Evolutionary conservation across 2,888 invertebrate genomes (phyloP), one percentile per base, ranked within the genome.

Genomic region (Ichneumoninae sp.): DNA sequence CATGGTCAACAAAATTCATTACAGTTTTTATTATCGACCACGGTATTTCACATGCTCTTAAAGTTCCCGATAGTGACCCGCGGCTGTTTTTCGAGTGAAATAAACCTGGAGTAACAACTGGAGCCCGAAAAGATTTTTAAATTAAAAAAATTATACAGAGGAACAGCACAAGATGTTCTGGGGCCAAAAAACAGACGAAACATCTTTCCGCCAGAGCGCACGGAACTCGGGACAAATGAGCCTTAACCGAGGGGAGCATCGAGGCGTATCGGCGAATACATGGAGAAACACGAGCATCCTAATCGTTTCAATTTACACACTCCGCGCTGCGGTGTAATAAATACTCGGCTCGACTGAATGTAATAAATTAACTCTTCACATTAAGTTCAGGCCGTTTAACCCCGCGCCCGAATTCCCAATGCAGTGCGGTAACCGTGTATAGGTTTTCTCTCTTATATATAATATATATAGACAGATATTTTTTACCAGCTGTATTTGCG

Each of bases 341-440:
- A 6, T 7, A 70, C 8, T 40, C 16, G 54, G 19, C 71, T 40
- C 13, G 40, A 71, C 54, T 13, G 44, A 54, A 13, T 50, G 54
- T 19, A 16, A 40, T 71, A 57, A 71, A 71, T 54, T 54, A 54
- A 54, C 54, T 19, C 7, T 22, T 36, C 57, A 54, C 36, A 10
- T 54, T 22, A 40, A 36, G 71, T 71, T 71, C 71, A 71, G 19
- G 40, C n/a, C 40, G 36, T 40, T 71, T 57, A 40, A 71, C 26
- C 57, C 71, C 40, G 57, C 40, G 71, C 40, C 16, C 26, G 36
- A 71, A 40, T 40, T 57, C 57, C 36, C 57, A 36, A 57, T 57
- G 36, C 40, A 71, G 3, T 22, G 40, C 57, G 57, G 13, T 57
- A 54, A 22, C 40, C 19, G 30, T 40, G 47, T 74, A 40, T 52